Evolutionary conservation across 2,888 invertebrate genomes (phyloP), one percentile per base, ranked within the genome.

Genomic region (Orthosia incerta): DNA sequence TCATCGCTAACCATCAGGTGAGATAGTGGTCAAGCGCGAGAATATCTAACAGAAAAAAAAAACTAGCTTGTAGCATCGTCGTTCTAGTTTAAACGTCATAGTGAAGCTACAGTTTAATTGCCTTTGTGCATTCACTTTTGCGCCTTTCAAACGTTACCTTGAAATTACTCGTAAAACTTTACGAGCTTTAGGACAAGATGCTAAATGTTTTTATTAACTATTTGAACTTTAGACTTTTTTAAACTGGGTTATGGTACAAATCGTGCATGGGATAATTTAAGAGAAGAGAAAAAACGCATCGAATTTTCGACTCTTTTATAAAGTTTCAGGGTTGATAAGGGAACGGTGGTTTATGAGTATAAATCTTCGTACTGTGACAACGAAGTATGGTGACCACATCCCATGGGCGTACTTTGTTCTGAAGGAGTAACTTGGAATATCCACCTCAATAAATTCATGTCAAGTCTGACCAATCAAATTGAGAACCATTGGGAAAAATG

Each of bases 341-440:
- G 51, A 60, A 39, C 7, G 16, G 18, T 20, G 31, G 12, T 13
- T 5, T 15, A 18, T 5, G 9, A 18, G 0, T 16, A 57, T 59
- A 76, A 68, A 74, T 77, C 70, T 66, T 65, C 15, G 45, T 50
- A 23, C 39, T 26, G 26, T 45, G 23, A 31, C 18, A 50, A 45
- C 20, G n/a, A 12, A 13, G 12, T 48, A n/a, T 23, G 31, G 11
- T 50, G 20, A 53, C 45, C 45, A 31, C 11, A 39, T 67, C 57
- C 46, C 74, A 0, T n/a, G 68, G 51, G 18, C 9, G 45, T 53
- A 15, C 5, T 53, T 53, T 15, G 12, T 59, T 59, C 31, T n/a
- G 26, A 16, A 48, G 0, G 7, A 46, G 11, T 56, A 5, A 45
- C 15, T 20, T 45, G 50, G 45, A 16, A 15, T 31, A 31, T 23